phyloP scores from a whole-genome alignment of 2,113 vertebrate genomes.

The Eulemur rufifrons region DNA sequence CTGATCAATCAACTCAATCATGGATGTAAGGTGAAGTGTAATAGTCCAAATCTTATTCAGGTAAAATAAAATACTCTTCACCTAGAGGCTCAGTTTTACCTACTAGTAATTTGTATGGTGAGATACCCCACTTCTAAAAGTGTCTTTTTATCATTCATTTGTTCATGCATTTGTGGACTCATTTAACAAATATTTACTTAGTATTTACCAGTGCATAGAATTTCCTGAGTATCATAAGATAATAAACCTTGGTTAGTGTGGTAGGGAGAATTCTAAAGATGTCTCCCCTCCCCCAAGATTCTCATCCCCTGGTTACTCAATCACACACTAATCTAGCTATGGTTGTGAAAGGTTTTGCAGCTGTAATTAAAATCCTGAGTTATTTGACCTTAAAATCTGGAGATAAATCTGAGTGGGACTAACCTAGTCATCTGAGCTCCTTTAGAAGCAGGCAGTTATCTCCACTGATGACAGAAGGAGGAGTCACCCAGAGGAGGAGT shows the following conservation, averaged over 20 bases:
- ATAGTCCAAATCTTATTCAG: not conserved
- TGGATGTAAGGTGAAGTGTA: not conserved
- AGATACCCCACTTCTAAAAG: not conserved
- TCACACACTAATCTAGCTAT: not conserved
- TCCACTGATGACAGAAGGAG: not conserved
- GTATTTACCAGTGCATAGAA: not conserved
- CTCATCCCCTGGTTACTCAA: not conserved
- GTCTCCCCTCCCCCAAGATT: not conserved
- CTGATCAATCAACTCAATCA: not conserved
- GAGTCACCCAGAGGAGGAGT: not conserved
- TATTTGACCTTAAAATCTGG: not conserved
- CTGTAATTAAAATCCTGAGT: not conserved
- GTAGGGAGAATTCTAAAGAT: not conserved
- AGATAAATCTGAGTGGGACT: not conserved
- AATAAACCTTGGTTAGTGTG: not conserved
- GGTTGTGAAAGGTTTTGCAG: not conserved
- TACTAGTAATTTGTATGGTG: not conserved
- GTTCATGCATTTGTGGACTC: not conserved
- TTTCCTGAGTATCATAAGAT: not conserved
- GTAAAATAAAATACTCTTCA: not conserved
- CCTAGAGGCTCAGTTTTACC: not conserved
- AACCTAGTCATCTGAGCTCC: not conserved
- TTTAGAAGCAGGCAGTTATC: not conserved
- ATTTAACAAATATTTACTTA: not conserved
- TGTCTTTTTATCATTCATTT: not conserved